A percentile compares a stretch with the other conserved stretches of the same genome.
phyloP scores from a whole-genome alignment of 1,140 invertebrate species.

The Heliconius eleuchia region DNA sequence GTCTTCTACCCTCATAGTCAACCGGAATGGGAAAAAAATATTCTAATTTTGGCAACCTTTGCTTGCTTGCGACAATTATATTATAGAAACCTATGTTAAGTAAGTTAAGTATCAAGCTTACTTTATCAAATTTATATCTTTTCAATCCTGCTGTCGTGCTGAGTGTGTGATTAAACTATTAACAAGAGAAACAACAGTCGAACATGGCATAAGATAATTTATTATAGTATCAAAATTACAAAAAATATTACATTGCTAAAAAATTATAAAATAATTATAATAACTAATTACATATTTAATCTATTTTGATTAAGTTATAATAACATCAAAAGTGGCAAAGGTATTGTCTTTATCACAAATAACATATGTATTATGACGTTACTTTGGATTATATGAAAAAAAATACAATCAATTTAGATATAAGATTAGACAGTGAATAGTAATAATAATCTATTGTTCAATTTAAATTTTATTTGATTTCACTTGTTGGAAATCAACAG shows the following conservation, averaged over 20 bases:
- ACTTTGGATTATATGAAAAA: slow-evolving; percentile 54
- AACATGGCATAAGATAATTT: slow-evolving; percentile 55
- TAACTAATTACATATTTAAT: neutral
- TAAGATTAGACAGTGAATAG: neutral
- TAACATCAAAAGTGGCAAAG: neutral
- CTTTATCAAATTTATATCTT: neutral
- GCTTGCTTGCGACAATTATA: no score
- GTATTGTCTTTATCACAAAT: neutral
- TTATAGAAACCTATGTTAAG: no score
- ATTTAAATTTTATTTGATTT: neutral
- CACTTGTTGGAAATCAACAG: neutral
- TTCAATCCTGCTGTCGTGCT: neutral
- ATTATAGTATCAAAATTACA: slow-evolving; percentile 48
- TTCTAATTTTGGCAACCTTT: no score
- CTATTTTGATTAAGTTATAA: neutral
- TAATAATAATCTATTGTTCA: neutral
- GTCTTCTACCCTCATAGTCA: no score
- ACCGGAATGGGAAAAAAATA: no score
- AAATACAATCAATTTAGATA: neutral
- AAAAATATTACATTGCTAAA: slow-evolving; percentile 29
- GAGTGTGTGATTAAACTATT: neutral
- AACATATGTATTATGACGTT: slow-evolving; percentile 60
- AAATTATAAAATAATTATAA: slow-evolving; percentile 29
- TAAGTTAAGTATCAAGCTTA: no score
- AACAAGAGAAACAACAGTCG: slow-evolving; percentile 18